These are phyloP conservation scores for Megathymus violae DNA, from an alignment of 1,140 invertebrate species.

Conservation along the genomic window DNA sequence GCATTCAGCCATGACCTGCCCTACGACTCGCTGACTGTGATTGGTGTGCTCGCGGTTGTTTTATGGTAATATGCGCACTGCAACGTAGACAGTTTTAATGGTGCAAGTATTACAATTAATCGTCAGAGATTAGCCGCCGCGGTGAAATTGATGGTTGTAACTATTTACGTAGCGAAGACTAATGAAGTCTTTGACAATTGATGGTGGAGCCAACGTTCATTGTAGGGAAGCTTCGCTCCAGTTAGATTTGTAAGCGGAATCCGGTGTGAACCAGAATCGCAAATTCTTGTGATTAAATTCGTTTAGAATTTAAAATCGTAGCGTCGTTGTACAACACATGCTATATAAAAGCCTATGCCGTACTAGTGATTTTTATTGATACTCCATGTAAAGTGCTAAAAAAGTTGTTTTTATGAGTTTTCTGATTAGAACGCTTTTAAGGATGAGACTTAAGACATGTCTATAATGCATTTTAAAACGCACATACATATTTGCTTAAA, in stretches of 20 bases:
- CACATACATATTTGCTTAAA: too few relatives aligned
- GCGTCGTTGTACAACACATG: too few relatives aligned
- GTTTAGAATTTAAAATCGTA: background rate
- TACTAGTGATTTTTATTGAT: too few relatives aligned
- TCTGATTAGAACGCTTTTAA: too few relatives aligned
- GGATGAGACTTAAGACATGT: too few relatives aligned
- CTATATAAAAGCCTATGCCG: too few relatives aligned
- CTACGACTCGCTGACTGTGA: slow-evolving; percentile 62
- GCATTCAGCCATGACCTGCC: slow-evolving; percentile 80
- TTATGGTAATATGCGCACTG: slow-evolving; percentile 48
- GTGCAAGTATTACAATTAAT: slow-evolving; percentile 29
- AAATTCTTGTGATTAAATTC: slow-evolving; percentile 37
- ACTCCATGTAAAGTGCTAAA: too few relatives aligned
- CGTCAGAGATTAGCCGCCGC: slow-evolving; percentile 19
- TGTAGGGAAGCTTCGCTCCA: slow-evolving; percentile 49
- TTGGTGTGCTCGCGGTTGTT: slow-evolving; percentile 51
- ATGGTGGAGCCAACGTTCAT: slow-evolving; percentile 44
- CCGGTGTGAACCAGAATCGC: slow-evolving; percentile 43
- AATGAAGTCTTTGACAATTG: slow-evolving; percentile 43
- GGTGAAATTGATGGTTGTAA: slow-evolving; percentile 35
- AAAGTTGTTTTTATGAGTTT: too few relatives aligned
- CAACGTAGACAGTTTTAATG: slow-evolving; percentile 31
- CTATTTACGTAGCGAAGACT: slow-evolving; percentile 36
- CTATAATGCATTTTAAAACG: background rate
- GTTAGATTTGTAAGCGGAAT: slow-evolving; percentile 53